Percentiles rank a stretch among this genome's conserved stretches.
Evolutionary conservation across 1,140 invertebrate genomes (phyloP).

Genomic region (Cydia pomonella): DNA sequence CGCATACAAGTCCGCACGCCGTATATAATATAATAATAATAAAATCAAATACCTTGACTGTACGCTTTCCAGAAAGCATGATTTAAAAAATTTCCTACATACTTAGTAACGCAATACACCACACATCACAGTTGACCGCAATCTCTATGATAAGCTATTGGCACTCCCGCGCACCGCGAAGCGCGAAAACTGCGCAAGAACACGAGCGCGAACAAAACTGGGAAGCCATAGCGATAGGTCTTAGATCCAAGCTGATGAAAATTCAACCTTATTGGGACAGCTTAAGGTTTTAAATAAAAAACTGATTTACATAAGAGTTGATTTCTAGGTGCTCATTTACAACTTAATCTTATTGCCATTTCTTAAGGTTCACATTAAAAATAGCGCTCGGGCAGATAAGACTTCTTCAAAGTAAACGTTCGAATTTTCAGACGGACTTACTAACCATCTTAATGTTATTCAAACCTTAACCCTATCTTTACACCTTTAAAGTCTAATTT

Average conservation of each 20-base stretch:
- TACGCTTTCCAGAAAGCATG: too few species aligned
- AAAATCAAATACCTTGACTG: too few species aligned
- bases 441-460: neutral
- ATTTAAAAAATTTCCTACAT: neutral
- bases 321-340: neutral
- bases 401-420: neutral
- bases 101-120: neutral
- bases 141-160: constrained; percentile 36
- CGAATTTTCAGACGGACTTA: neutral
- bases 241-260: neutral
- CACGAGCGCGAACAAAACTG: constrained; percentile 9
- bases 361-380: neutral
- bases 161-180: constrained; percentile 47
- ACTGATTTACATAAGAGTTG: neutral
- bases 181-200: constrained; percentile 45
- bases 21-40: too few species aligned
- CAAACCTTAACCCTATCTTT: neutral
- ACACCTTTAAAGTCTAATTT: neutral
- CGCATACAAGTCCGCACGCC: too few species aligned
- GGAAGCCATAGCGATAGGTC: neutral
- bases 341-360: neutral
- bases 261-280: neutral
- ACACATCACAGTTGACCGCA: constrained; percentile 12
- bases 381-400: neutral
- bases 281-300: neutral